Evolutionary conservation across 2,113 vertebrate genomes (phyloP).

Genomic region (Scomber scombrus): DNA sequence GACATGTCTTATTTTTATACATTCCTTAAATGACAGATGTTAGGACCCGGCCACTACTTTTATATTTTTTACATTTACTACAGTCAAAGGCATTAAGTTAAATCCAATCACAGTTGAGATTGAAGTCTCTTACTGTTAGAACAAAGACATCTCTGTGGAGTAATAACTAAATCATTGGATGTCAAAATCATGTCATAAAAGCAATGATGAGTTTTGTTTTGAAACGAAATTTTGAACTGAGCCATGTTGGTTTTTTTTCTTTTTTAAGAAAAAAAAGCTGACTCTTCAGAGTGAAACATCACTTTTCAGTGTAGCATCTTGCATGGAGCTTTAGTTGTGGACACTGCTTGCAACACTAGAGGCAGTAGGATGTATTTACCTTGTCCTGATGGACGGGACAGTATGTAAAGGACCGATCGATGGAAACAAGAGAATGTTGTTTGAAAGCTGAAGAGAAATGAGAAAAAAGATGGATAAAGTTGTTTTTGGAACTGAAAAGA

Average conservation of each 20-base stretch:
- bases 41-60: conserved; percentile 45
- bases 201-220: conserved; percentile 67
- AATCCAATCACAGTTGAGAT: conserved; percentile 51
- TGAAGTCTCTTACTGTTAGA: conserved; percentile 48
- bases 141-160: conserved; percentile 34
- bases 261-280: conserved; percentile 52
- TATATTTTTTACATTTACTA: conserved; percentile 56
- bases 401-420: conserved; percentile 14
- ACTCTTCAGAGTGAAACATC: conserved; percentile 63
- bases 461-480: conserved; percentile 45
- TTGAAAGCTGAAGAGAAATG: conserved; percentile 60
- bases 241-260: conserved; percentile 82
- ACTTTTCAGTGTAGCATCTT: conserved; percentile 82
- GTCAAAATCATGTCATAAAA: conserved; percentile 37
- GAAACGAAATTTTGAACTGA: conserved; percentile 80
- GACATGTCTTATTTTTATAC: conserved; percentile 81
- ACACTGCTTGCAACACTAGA: conserved; percentile 46
- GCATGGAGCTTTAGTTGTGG: conserved; percentile 76
- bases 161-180: conserved; percentile 21
- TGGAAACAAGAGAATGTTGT: conserved; percentile 63
- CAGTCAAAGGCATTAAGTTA: conserved; percentile 73
- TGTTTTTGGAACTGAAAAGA: conserved; percentile 36
- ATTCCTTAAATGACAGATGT: conserved; percentile 80
- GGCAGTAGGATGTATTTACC: conserved; percentile 49
- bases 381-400: conserved; percentile 32